These are phyloP conservation scores for Cacatua alba DNA, from an alignment of 2,113 vertebrate genomes.

Conservation along the genomic window DNA sequence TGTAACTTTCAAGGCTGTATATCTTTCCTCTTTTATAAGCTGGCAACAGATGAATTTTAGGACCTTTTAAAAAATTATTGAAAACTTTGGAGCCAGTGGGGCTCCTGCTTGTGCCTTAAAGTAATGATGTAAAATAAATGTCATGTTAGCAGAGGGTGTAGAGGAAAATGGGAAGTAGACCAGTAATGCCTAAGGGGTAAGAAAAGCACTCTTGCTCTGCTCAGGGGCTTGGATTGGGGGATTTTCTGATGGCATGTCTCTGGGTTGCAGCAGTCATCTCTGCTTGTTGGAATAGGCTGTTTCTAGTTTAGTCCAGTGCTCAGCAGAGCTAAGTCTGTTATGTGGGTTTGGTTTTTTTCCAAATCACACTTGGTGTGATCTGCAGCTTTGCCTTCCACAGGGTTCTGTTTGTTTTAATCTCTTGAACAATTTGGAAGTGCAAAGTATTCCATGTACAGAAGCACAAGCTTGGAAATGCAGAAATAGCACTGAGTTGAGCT, in stretches of 20 bases:
- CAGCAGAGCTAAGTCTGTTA: neutral
- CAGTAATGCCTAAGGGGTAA: neutral
- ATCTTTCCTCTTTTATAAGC: slow-evolving; percentile 55
- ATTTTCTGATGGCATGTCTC: neutral
- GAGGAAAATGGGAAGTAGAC: slow-evolving; percentile 1
- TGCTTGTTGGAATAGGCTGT: neutral
- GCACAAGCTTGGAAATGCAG: neutral
- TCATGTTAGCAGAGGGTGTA: neutral
- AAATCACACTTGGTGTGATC: slow-evolving; percentile 1
- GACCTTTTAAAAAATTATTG: slow-evolving; percentile 50
- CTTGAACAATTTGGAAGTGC: neutral
- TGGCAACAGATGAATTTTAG: slow-evolving; percentile 52
- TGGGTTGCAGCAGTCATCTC: neutral
- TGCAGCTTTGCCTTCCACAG: neutral
- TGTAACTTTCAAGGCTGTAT: slow-evolving; percentile 8
- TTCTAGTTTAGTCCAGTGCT: slow-evolving; percentile 5
- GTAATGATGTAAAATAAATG: slow-evolving; percentile 13
- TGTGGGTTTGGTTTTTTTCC: neutral
- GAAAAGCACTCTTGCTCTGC: neutral
- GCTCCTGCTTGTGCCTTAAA: slow-evolving; percentile 11
- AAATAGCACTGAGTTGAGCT: neutral
- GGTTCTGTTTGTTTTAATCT: slow-evolving; percentile 9
- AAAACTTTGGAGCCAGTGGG: slow-evolving; percentile 8
- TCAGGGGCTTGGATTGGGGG: neutral
- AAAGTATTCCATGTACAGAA: neutral